Evolutionary conservation across 2,888 invertebrate genomes (phyloP).

Genomic region (Deilephila elpenor): DNA sequence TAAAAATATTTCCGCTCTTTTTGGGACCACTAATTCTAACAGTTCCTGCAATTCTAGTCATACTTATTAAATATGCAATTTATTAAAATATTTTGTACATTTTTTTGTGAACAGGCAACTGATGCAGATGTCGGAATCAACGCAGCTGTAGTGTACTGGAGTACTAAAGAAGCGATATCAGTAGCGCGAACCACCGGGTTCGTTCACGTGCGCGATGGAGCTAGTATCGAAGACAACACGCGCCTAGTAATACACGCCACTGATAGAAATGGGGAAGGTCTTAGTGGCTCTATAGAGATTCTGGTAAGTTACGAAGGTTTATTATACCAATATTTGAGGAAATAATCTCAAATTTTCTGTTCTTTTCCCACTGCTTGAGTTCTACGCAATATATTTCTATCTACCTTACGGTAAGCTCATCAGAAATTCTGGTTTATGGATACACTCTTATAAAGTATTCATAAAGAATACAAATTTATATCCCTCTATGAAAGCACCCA

Average conservation of each 20-base stretch:
- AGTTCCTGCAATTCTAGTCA: too few species aligned
- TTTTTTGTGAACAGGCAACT: slow-evolving; percentile 71
- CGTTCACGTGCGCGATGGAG: slow-evolving; percentile 78
- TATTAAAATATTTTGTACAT: not conserved
- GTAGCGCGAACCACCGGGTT: slow-evolving; percentile 85
- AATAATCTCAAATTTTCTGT: too few species aligned
- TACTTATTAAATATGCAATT: too few species aligned
- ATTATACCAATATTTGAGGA: not conserved
- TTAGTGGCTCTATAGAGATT: slow-evolving; percentile 63
- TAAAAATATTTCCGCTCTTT: too few species aligned
- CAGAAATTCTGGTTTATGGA: too few species aligned
- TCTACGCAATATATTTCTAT: too few species aligned
- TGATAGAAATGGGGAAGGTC: slow-evolving; percentile 72
- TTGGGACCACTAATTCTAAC: too few species aligned
- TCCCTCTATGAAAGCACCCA: too few species aligned
- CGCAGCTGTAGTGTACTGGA: slow-evolving; percentile 74
- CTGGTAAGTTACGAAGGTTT: slow-evolving; percentile 58
- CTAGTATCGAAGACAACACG: slow-evolving; percentile 62
- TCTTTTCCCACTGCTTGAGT: too few species aligned
- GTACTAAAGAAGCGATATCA: slow-evolving; percentile 70
- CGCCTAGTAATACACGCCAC: slow-evolving; percentile 68
- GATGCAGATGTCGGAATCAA: slow-evolving; percentile 85
- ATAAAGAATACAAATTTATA: too few species aligned
- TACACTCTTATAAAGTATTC: too few species aligned
- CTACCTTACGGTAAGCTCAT: too few species aligned